Base-by-base conservation (phyloP, 1,140 invertebrate species). In the Nebria ingens region DNA sequence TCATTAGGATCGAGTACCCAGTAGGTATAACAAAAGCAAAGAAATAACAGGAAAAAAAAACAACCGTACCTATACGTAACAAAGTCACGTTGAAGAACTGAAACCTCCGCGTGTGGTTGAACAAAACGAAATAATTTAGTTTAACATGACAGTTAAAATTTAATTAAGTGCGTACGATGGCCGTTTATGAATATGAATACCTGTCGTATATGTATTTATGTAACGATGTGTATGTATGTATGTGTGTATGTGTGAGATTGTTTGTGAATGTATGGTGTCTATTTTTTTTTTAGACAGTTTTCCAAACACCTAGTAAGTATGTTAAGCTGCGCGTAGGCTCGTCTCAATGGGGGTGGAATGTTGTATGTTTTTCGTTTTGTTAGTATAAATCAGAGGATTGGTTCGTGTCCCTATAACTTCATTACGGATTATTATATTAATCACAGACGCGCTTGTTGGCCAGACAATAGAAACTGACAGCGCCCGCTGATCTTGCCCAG, bases 351-450 rank as follows among this genome's bases (percentile, higher is more conserved):
- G 25, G 4, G 4, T 29, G 25, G 25, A 29, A 29, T 29, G 4
- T 6, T 13, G 4, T 29, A 13, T 29, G 13, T 6, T 29, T 29
- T 6, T 29, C 13, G 13, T 13, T 6, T 6, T 29, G 13, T 29
- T 29, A 59, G 64, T 60, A 67, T 69, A 69, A 69, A 69, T 69
- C 67, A 69, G n/a, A n/a, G 67, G 65, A 66, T 65, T 67, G 62
- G 64, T 61, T 64, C 65, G 65, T 65, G 63, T 66, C 65, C 62
- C 61, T 69, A 66, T 69, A 68, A 68, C 67, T 69, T 69, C 67
- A 69, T 69, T 69, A 69, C 59, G 59, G 66, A 64, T 64, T 64
- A 66, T 68, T 65, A 65, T 65, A 69, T 69, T 69, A 68, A 69
- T 68, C 67, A 68, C 60, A 56, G 51, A 50, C 52, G 17, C 57